Evolutionary conservation across 2,797 vertebrate genomes (phyloP), one percentile per base, ranked within the genome.

Genomic region (Melanotaenia trifasciata): DNA sequence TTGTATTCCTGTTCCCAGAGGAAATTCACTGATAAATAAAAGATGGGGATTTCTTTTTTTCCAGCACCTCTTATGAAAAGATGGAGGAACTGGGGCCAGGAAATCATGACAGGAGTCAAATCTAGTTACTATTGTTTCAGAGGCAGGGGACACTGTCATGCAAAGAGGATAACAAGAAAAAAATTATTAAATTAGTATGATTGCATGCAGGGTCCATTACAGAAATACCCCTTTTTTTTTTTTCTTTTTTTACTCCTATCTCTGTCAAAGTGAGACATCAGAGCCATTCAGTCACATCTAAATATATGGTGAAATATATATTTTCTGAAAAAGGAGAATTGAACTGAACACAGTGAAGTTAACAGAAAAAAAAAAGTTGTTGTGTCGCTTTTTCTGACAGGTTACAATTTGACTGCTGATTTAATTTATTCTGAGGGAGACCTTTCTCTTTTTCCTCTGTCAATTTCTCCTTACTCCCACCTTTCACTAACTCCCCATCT

Each of bases 1-100:
- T 87, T 80, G 74, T 74, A 62, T 84, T 85, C 83, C 68, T 43
- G 62, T 56, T 87, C 88, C 88, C 88, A 67, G 74, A 82, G 84
- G 90, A 89, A 90, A 89, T 83, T 79, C 51, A 45, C 56, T 43
- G 64, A 91, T 85, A 89, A 90, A 89, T 90, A 90, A 89, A 85
- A 80, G 78, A 84, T 78, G 71, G 65, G n/a, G 57, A 82, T 68
- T 24, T 1, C 7, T 51, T n/a, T 18, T 18, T 24, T 36, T 4
- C 28, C 2, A 0, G 1, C 26, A 13, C 28, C 33, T 11, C 64
- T 57, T 58, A 28, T 9, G 28, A 38, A 62, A 28, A 30, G 7
- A 12, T 51, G 43, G 60, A 77, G 50, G 67, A 69, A 77, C 0
- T 3, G 18, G 35, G 45, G 26, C 26, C 0, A 53, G 40, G 58